Base-by-base conservation (phyloP, 2,888 invertebrate species). In the Amiota mariae region DNA sequence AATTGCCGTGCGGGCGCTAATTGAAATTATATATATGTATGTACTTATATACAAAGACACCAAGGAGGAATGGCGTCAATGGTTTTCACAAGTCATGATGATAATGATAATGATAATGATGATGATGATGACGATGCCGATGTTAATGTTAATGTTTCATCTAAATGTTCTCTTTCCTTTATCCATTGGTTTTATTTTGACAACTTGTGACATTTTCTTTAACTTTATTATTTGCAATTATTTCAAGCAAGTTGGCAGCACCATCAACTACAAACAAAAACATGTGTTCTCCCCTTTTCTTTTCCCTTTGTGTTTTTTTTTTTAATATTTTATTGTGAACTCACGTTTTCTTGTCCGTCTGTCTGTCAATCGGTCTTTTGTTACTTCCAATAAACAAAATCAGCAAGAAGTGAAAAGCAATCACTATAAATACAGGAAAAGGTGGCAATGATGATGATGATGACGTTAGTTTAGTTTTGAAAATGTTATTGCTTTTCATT, bases 1-100 rank as follows among this genome's bases (percentile, higher is more conserved):
- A 85, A 85, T 86, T 84, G 84, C 79, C 80, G 83, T 79, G 80
- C 83, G 71, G 79, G 82, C 82, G 82, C 79, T 84, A 84, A 85
- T 85, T 82, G 79, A 76, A 82, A 79, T 82, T 78, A 73, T 73
- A 77, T 71, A 72, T 66, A n/a, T n/a, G n/a, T n/a, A n/a, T n/a
- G n/a, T n/a, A n/a, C n/a, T n/a, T n/a, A n/a, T n/a, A n/a, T n/a
- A n/a, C n/a, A n/a, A n/a, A 56, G 20, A 67, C 70, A 71, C 66
- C 51, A 56, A 67, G 6, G 2, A 49, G 49, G 36, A 20, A 56
- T 56, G 71, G 56, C 70, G 56, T 59, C 57, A 54, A 54, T 51
- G 67, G 67, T 68, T 68, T 59, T 36, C 54, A 68, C 67, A 68
- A 68, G 54, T 68, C 67, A 68, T 36, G 20, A 18, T 46, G 48